Percentiles rank a stretch among this genome's conserved stretches.
These are phyloP conservation scores for Microcebus murinus DNA, from an alignment of 2,113 vertebrate species.

Conservation along the genomic window DNA sequence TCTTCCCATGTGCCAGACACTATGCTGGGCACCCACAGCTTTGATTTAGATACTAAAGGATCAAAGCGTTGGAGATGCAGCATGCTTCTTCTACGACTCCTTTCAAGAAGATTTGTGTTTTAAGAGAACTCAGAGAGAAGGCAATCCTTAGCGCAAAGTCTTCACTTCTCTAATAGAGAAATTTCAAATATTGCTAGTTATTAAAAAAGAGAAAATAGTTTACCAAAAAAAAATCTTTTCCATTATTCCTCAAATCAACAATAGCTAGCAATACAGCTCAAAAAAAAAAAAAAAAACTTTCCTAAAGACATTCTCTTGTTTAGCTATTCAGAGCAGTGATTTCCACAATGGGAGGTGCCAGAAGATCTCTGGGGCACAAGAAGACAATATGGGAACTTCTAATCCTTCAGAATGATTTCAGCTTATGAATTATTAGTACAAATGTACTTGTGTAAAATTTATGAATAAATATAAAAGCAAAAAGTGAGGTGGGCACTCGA, in stretches of 20 bases:
- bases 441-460: not conserved
- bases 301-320: not conserved
- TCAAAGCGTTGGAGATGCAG: not conserved
- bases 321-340: not conserved
- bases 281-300: not conserved
- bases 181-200: not conserved
- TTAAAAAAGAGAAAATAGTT: not conserved
- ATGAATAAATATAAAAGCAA: constrained; percentile 19
- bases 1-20: not conserved
- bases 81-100: not conserved
- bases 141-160: not conserved
- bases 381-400: not conserved
- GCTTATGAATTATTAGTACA: not conserved
- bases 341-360: not conserved
- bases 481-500: not conserved
- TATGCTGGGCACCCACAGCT: not conserved
- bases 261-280: not conserved
- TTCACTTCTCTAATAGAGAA: not conserved
- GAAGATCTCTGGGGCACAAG: not conserved
- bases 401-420: not conserved
- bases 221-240: not conserved
- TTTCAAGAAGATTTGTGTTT: not conserved
- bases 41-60: not conserved
- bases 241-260: constrained; percentile 2
- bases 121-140: not conserved